These are phyloP conservation scores for Acanthornis magna DNA, from an alignment of 2,797 vertebrate species.

Conservation along the genomic window DNA sequence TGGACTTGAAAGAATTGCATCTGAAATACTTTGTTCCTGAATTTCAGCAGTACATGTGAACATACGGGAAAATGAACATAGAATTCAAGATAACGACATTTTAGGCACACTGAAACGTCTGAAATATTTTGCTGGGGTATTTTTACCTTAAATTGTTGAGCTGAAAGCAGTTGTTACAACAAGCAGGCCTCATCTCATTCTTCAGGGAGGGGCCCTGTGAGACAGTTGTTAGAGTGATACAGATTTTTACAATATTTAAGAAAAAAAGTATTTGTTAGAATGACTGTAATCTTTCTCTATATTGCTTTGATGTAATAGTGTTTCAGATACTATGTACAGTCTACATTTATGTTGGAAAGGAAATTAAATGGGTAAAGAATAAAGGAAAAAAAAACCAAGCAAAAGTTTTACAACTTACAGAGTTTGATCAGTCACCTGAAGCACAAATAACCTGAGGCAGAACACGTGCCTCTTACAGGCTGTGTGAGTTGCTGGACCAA, in stretches of 20 bases:
- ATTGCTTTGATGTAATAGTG: slow-evolving; percentile 2
- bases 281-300: neutral
- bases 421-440: neutral
- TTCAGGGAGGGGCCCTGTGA: neutral
- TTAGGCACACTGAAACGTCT: neutral
- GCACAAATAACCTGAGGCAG: neutral
- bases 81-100: neutral
- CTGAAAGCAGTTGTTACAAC: neutral
- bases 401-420: neutral
- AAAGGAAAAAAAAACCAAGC: neutral
- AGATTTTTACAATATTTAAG: neutral
- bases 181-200: neutral
- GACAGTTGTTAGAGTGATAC: neutral
- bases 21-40: neutral
- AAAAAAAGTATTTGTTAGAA: neutral
- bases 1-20: neutral
- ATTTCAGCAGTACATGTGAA: neutral
- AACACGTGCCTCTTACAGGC: neutral
- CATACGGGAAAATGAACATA: neutral
- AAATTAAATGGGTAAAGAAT: slow-evolving; percentile 10
- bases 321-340: slow-evolving; percentile 17
- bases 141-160: neutral
- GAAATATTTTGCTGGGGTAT: neutral
- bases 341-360: neutral
- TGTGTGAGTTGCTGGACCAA: neutral